phyloP scores from a whole-genome alignment of 2,797 vertebrate species.

The Melanotaenia maccullochi region DNA sequence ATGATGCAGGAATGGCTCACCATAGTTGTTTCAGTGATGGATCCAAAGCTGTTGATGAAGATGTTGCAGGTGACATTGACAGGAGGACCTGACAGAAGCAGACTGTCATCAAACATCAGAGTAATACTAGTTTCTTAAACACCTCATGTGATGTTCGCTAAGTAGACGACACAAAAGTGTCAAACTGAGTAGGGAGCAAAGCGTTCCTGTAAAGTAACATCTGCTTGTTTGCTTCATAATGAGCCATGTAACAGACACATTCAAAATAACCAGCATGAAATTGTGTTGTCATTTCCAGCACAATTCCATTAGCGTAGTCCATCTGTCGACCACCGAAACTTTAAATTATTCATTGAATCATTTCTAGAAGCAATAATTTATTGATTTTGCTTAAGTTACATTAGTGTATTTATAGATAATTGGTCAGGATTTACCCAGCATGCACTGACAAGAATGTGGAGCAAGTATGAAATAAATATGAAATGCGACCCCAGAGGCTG shows the following conservation, averaged over 20 bases:
- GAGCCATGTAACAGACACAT: conserved; percentile 12
- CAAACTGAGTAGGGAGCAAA: conserved; percentile 16
- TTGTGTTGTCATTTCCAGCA: conserved; percentile 60
- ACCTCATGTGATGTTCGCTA: conserved; percentile 23
- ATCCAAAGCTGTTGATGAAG: conserved; percentile 97
- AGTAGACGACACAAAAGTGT: conserved; percentile 16
- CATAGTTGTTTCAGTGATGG: conserved; percentile 96
- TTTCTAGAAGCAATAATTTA: conserved; percentile 78
- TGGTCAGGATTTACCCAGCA: conserved; percentile 67
- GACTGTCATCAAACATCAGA: conserved; percentile 33
- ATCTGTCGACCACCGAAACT: conserved; percentile 45
- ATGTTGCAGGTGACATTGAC: conserved; percentile 97
- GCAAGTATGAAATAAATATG: conserved; percentile 82
- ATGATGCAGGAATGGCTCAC: conserved; percentile 79
- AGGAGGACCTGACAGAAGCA: conserved; percentile 86
- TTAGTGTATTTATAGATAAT: conserved; percentile 81
- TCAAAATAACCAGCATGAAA: conserved; percentile 40
- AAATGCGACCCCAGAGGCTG: conserved; percentile 64
- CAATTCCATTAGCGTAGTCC: conserved; percentile 58
- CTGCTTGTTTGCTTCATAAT: conserved; percentile 24
- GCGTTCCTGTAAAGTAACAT: conserved; percentile 22
- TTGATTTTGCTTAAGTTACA: conserved; percentile 78
- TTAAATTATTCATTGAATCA: conserved; percentile 74
- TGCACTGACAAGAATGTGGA: conserved; percentile 68
- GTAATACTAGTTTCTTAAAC: conserved; percentile 16